Conservation (phyloP, 2,888 invertebrate genomes). For the Drosophila mimetica region DNA sequence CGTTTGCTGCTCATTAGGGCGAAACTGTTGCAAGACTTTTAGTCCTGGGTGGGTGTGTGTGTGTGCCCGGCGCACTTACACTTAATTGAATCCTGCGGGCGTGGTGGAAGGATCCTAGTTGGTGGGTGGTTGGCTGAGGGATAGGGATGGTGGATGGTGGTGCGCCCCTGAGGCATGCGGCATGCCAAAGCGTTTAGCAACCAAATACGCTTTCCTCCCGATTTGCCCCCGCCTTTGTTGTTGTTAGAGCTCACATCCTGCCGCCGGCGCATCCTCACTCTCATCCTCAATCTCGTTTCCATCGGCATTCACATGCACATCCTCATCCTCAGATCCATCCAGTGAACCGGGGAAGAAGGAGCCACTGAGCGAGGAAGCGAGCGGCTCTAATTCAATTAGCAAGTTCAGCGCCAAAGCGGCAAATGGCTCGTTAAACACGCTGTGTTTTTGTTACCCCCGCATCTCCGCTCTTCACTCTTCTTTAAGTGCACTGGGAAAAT, state of each 20-base stretch:
- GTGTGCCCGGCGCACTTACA: constrained; percentile 62
- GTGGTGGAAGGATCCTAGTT: constrained; percentile 23
- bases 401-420: constrained; percentile 81
- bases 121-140: not conserved
- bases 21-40: constrained; percentile 36
- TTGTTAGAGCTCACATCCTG: constrained; percentile 46
- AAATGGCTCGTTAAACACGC: constrained; percentile 80
- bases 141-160: constrained; percentile 5
- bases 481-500: constrained; percentile 12
- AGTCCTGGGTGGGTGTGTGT: constrained; percentile 12
- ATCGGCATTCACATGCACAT: constrained; percentile 14
- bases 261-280: constrained; percentile 30
- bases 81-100: constrained; percentile 79
- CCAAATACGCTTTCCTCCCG: constrained; percentile 52
- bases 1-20: constrained; percentile 40
- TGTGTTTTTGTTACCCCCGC: constrained; percentile 44
- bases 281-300: constrained; percentile 5
- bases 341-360: constrained; percentile 30
- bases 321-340: constrained; percentile 3
- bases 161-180: constrained; percentile 64
- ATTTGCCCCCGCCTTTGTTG: constrained; percentile 35
- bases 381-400: constrained; percentile 78
- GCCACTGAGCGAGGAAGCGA: constrained; percentile 43
- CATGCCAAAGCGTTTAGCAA: constrained; percentile 74
- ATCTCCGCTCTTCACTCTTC: not conserved